Evolutionary conservation across 2,888 invertebrate species (phyloP), one percentile per base, ranked within the genome.

Genomic region (Hypolimnas misippus): DNA sequence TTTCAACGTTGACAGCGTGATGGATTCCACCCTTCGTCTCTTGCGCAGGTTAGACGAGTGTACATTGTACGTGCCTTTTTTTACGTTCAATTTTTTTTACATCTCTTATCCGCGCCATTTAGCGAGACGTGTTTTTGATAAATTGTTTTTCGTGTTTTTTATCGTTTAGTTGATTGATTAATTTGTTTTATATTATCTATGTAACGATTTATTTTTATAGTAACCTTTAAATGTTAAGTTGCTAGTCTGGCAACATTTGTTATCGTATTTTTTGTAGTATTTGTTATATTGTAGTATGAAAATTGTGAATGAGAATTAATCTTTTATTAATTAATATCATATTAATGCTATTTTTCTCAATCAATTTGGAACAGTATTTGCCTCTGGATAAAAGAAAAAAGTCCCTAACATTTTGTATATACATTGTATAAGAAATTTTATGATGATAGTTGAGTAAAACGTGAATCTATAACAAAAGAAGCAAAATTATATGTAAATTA

Each of bases 21-120:
- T 89, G 84, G 88, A 88, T 89, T 83, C 88, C 86, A 81, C 87
- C 89, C 89, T 88, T 87, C 88, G 84, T 87, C 89, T 86, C 89
- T 73, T 79, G 89, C 89, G 89, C 89, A 73, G 70, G 71, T 67
- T 68, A 57, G 44, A 46, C 61, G 46, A n/a, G n/a, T n/a, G n/a
- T n/a, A n/a, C n/a, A n/a, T n/a, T n/a, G 59, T 66, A 69, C 69
- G 66, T 54, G 63, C 63, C 62, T 64, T 67, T 61, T 64, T 66
- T 60, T 63, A 53, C 61, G 52, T 59, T 56, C 14, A 25, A 25
- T 35, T 10, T 38, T 62, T 65, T 67, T 52, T 52, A 51, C 38
- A 19, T 61, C 19, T 33, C 44, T 56, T 55, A 52, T 35, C 51
- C 53, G 58, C 63, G 58, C 54, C 54, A 58, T 58, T 55, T 49